Base-by-base conservation (phyloP, 2,797 vertebrate species). In the Catharus ustulatus region DNA sequence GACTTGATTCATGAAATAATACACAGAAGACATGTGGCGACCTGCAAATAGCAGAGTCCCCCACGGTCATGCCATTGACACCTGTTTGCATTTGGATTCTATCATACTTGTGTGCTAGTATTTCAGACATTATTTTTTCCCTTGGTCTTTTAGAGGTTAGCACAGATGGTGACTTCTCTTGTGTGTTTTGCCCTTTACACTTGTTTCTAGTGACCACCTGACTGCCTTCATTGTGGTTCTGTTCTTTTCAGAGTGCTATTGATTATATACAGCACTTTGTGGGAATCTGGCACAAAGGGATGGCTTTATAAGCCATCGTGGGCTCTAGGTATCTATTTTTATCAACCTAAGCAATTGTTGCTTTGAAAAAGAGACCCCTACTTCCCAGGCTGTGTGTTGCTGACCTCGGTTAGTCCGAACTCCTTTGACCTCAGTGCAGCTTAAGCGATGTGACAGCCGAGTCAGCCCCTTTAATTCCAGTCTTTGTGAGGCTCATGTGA, bases 401-500 rank as follows among this genome's bases (percentile, higher is more conserved):
- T 97, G 94, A 93, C 94, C 87, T 90, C 3, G 0, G 69, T 58
- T 90, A 89, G 89, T 90, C 82, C 36, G 5, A 95, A 96, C 89
- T 94, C 63, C 57, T 91, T 64, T 95, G 96, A 96, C 95, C 94
- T 61, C 74, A 59, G 85, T 5, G 15, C 85, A 91, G 93, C 59
- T 95, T 96, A 95, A 95, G 93, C 5, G 74, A 94, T 93, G 89
- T 77, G 95, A 79, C 91, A 95, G 94, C 85, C 77, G 66, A 96
- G 93, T 94, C 93, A 94, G 73, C 91, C 94, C 91, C 94, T 96
- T 96, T 96, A 95, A 96, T 96, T 96, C 95, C 85, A 45, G 82
- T 78, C 94, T 95, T 94, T 94, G 95, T 87, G 94, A 90, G 77
- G 87, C 94, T 94, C 96, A 94, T 95, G 95, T 97, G 95, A 95